phyloP scores from a whole-genome alignment of 2,113 vertebrate species.

The Aegotheles bennettii region DNA sequence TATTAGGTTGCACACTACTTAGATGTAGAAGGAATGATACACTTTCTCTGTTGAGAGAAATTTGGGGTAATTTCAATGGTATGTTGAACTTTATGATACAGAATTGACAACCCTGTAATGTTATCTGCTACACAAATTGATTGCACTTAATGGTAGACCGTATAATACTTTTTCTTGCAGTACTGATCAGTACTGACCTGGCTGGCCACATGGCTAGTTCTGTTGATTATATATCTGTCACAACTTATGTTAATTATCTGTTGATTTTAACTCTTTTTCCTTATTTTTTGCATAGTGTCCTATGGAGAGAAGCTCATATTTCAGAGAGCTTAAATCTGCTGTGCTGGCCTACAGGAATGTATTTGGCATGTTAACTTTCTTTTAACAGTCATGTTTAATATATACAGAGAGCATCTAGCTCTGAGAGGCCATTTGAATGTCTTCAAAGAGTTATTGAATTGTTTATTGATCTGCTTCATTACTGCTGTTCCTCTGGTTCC shows the following conservation, averaged over 20 bases:
- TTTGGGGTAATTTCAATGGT: not conserved
- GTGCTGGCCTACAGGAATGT: not conserved
- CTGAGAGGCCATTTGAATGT: not conserved
- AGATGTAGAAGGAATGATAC: not conserved
- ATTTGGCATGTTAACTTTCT: not conserved
- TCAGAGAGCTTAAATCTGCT: not conserved
- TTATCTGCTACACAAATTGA: not conserved
- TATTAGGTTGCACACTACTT: not conserved
- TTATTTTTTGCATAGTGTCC: not conserved
- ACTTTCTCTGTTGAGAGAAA: not conserved
- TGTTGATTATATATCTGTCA: not conserved
- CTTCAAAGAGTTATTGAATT: conserved; percentile 44
- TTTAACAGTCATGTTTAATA: not conserved
- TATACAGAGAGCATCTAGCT: not conserved
- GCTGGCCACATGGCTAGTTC: not conserved
- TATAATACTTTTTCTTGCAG: not conserved
- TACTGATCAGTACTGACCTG: not conserved
- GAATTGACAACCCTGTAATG: not conserved
- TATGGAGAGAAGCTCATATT: not conserved
- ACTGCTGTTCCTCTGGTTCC: not conserved
- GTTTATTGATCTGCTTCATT: conserved; percentile 51
- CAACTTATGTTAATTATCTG: not conserved
- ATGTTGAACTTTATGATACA: not conserved
- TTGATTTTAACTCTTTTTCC: not conserved
- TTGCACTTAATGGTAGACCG: not conserved